A percentile compares a stretch with the other conserved stretches of the same genome.
phyloP scores from a whole-genome alignment of 1,140 invertebrate species.

The Pemphigus obesinymphae region DNA sequence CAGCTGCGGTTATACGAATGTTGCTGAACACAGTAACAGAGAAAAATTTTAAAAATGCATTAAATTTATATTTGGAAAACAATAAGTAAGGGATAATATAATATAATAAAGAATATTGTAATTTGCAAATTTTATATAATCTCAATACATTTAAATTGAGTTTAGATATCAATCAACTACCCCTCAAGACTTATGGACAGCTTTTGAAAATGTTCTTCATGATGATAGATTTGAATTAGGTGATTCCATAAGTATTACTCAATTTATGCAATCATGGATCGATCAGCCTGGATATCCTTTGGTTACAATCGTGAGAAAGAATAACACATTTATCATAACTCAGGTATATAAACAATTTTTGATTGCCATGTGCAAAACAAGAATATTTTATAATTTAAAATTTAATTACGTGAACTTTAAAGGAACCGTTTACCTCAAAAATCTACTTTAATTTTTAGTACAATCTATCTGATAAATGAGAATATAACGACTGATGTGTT shows the following conservation, averaged over 20 bases:
- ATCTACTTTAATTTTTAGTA: too few species aligned
- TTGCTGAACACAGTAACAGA: slow-evolving; percentile 65
- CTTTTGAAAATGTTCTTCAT: slow-evolving; percentile 31
- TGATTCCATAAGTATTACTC: neutral
- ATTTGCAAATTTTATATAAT: neutral
- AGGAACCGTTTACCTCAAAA: too few species aligned
- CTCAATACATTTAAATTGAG: neutral
- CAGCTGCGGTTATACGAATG: slow-evolving; percentile 68
- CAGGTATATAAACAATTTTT: too few species aligned
- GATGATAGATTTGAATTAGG: neutral
- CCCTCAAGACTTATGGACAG: slow-evolving; percentile 41
- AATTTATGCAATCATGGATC: slow-evolving; percentile 68
- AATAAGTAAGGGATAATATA: slow-evolving; percentile 1
- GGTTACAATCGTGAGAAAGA: slow-evolving; percentile 60
- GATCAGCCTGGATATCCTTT: slow-evolving; percentile 72
- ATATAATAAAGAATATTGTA: too few species aligned
- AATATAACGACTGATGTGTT: too few species aligned
- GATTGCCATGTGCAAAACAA: too few species aligned
- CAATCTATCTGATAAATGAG: too few species aligned
- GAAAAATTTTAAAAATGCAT: slow-evolving; percentile 56
- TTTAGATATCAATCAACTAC: slow-evolving; percentile 30
- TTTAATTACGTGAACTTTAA: too few species aligned
- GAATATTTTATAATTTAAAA: too few species aligned
- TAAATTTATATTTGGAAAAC: slow-evolving; percentile 1
- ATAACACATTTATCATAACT: slow-evolving; percentile 56